phyloP scores from a whole-genome alignment of 2,113 vertebrate species.

The Seriola aureovittata region DNA sequence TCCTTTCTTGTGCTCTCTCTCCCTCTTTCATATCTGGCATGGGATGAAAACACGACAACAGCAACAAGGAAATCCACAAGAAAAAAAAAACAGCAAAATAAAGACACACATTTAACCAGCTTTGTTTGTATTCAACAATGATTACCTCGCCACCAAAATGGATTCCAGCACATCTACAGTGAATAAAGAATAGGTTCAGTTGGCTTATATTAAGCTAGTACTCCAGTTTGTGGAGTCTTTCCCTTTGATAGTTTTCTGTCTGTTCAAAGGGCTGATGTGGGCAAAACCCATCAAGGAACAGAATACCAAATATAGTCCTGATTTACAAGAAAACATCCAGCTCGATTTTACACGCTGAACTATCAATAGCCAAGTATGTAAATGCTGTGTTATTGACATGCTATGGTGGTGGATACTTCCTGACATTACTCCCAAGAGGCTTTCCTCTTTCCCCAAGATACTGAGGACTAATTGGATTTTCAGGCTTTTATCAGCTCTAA shows the following conservation, averaged over 20 bases:
- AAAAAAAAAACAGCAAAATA: slow-evolving; percentile 27
- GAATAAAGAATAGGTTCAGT: slow-evolving; percentile 40
- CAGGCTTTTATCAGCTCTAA: slow-evolving; percentile 75
- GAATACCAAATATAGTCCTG: slow-evolving; percentile 42
- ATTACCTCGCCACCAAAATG: slow-evolving; percentile 33
- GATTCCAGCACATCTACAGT: slow-evolving; percentile 46
- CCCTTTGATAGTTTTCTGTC: slow-evolving; percentile 65
- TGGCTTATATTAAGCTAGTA: slow-evolving; percentile 23
- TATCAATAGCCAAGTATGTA: slow-evolving; percentile 62
- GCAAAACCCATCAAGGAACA: slow-evolving; percentile 41
- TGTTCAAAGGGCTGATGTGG: slow-evolving; percentile 57
- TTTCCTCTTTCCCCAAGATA: slow-evolving; percentile 44
- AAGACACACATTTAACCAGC: slow-evolving; percentile 45
- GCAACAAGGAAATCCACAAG: slow-evolving; percentile 46
- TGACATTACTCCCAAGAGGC: slow-evolving; percentile 66
- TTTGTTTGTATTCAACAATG: slow-evolving; percentile 39
- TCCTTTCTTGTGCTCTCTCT: slow-evolving; percentile 47
- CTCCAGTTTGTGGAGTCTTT: slow-evolving; percentile 37
- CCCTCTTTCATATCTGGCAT: slow-evolving; percentile 55
- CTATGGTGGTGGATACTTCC: slow-evolving; percentile 54
- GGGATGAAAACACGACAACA: slow-evolving; percentile 68
- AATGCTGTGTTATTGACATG: slow-evolving; percentile 68
- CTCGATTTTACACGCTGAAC: slow-evolving; percentile 29
- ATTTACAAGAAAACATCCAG: slow-evolving; percentile 48
- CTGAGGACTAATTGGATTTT: slow-evolving; percentile 79